Conservation (phyloP, 2,797 vertebrate species). For the Rhodeus uyekii region DNA sequence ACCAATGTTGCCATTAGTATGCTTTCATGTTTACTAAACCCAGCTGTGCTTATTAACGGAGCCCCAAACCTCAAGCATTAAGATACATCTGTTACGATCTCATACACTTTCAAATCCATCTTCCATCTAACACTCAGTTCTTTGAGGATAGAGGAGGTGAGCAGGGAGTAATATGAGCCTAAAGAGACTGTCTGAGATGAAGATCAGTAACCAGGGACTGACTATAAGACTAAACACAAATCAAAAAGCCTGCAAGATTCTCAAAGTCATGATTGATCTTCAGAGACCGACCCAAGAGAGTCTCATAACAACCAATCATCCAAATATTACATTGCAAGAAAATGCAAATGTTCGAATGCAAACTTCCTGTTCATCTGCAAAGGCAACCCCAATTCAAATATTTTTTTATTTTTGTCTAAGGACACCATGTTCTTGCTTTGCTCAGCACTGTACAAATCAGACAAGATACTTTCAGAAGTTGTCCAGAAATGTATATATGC, state of each 20-base stretch:
- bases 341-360: slow-evolving; percentile 5
- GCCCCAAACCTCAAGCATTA: slow-evolving; percentile 16
- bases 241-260: slow-evolving; percentile 28
- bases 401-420: background rate
- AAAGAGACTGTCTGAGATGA: slow-evolving; percentile 7
- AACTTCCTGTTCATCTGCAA: slow-evolving; percentile 4
- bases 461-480: background rate
- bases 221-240: slow-evolving; percentile 11
- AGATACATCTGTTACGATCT: slow-evolving; percentile 24
- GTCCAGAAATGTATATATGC: background rate
- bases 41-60: slow-evolving; percentile 28
- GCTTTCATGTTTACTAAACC: slow-evolving; percentile 39
- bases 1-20: slow-evolving; percentile 30
- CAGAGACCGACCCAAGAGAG: slow-evolving; percentile 19
- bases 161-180: background rate
- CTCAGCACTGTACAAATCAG: slow-evolving; percentile 8
- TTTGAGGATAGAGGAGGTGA: background rate
- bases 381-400: background rate
- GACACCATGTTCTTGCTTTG: slow-evolving; percentile 6
- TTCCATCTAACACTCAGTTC: background rate
- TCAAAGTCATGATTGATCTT: slow-evolving; percentile 30
- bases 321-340: slow-evolving; percentile 12
- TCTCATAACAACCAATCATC: slow-evolving; percentile 3
- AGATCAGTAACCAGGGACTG: background rate
- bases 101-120: background rate